Base-by-base conservation (phyloP, 2,113 vertebrate genomes). In the Acrocephalus kingi region DNA sequence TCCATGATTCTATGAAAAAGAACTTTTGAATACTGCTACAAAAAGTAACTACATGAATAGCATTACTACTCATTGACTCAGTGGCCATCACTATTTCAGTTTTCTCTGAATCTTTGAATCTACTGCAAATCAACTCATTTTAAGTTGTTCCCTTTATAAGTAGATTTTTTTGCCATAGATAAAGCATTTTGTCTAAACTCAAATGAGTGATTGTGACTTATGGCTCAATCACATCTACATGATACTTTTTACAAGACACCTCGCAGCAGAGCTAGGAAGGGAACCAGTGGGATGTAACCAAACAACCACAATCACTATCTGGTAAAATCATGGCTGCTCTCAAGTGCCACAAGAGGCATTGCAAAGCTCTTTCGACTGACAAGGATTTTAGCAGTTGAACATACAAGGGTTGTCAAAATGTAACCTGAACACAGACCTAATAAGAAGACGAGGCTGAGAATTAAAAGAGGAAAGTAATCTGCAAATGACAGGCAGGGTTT, bases 201-300 rank as follows among this genome's bases (percentile, higher is more conserved):
- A 67, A 63, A 69, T 0, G 24, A 73, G 8, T 39, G 15, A 54
- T 19, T 3, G 1, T 1, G 3, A 16, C 41, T 20, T 43, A 12
- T 37, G 46, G 30, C 39, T 77, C 1, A 0, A 14, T 23, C 2
- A 3, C 17, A 51, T 15, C 17, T 24, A 14, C 5, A 1, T 0
- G 9, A 51, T 24, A 8, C 0, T 0, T 59, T 84, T 52, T 35
- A 48, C 6, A 21, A 56, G 58, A 27, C 7, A 35, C 6, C 11
- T 18, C 43, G 24, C 45, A 56, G 43, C 69, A 77, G 43, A 49
- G 22, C 22, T n/a, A 2, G 18, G 37, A 45, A 16, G 35, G 59
- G 35, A 90, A 49, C 35, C 6, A 10, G 17, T 5, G 48, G 19
- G 17, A 28, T 52, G 6, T 7, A 41, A 43, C 51, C 67, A 49